phyloP scores from a whole-genome alignment of 2,797 vertebrate genomes.

The Ptychadena robeensis region DNA sequence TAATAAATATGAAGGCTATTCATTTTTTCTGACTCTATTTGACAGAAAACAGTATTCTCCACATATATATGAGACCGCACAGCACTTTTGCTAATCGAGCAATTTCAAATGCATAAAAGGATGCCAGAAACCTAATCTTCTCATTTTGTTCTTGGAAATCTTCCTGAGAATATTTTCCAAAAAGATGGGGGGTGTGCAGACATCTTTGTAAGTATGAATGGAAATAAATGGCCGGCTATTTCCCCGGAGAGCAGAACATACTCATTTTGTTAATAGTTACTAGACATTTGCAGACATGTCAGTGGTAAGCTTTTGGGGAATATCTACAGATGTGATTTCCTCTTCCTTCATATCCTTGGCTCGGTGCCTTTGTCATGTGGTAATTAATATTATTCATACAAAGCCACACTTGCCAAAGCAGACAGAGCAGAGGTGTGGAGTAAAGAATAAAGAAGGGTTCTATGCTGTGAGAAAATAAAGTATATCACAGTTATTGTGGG shows the following conservation, averaged over 20 bases:
- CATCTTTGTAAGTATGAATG: conserved; percentile 2
- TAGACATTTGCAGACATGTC: conserved; percentile 33
- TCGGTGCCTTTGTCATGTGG: conserved; percentile 5
- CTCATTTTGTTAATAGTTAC: neutral
- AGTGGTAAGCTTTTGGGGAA: neutral
- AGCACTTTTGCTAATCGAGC: conserved; percentile 11
- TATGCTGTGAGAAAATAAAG: conserved; percentile 1
- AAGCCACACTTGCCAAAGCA: neutral
- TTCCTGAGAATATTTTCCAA: neutral
- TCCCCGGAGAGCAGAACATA: neutral
- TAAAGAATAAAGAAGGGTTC: neutral
- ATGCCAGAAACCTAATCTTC: conserved; percentile 6
- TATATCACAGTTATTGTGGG: conserved; percentile 1
- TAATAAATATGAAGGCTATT: neutral
- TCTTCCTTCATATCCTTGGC: conserved; percentile 4
- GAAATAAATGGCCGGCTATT: neutral
- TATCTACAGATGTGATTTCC: conserved; percentile 16
- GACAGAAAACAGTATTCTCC: neutral
- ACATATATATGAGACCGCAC: neutral
- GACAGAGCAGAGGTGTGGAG: conserved; percentile 14
- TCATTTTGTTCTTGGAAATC: conserved; percentile 20
- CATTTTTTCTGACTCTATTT: neutral
- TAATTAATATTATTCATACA: conserved; percentile 13
- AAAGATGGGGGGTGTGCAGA: conserved; percentile 12
- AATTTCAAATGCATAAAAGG: neutral